phyloP scores from a whole-genome alignment of 2,797 vertebrate species.

The Lithobates pipiens region DNA sequence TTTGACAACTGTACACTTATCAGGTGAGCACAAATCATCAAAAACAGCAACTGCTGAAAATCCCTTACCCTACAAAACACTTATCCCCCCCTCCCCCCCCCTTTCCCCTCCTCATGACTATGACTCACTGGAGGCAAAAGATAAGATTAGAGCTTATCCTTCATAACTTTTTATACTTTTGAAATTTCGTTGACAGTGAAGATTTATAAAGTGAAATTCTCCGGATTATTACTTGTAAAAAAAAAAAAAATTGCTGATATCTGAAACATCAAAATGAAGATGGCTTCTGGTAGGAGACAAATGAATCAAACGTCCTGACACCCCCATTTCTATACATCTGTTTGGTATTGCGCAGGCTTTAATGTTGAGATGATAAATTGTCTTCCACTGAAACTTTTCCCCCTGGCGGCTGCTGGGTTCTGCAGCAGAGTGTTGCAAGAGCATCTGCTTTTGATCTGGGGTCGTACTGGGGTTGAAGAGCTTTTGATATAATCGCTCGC shows the following conservation, averaged over 20 bases:
- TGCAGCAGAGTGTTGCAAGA: slow-evolving; percentile 77
- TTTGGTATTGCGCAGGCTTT: slow-evolving; percentile 93
- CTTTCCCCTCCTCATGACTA: no score
- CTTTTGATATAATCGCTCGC: slow-evolving; percentile 78
- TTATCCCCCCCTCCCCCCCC: background rate
- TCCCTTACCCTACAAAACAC: background rate
- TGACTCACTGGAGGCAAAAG: background rate
- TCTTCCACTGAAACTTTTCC: slow-evolving; percentile 79
- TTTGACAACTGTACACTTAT: background rate
- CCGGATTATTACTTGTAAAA: slow-evolving; percentile 68
- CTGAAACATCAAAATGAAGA: slow-evolving; percentile 75
- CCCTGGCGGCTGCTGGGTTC: slow-evolving; percentile 76
- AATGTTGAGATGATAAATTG: slow-evolving; percentile 85
- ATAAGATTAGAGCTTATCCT: background rate
- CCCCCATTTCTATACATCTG: slow-evolving; percentile 86
- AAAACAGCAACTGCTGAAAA: slow-evolving; percentile 15
- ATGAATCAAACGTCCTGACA: slow-evolving; percentile 80
- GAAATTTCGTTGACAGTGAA: slow-evolving; percentile 73
- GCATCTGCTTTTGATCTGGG: slow-evolving; percentile 85
- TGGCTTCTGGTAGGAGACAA: slow-evolving; percentile 76
- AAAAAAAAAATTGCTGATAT: slow-evolving; percentile 73
- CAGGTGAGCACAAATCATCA: slow-evolving; percentile 39
- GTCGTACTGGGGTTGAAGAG: slow-evolving; percentile 76
- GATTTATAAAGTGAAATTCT: slow-evolving; percentile 77
- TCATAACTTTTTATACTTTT: slow-evolving; percentile 67